Evolutionary conservation across 2,797 vertebrate genomes (phyloP).

Genomic region (Phrynocephalus vlangalii): DNA sequence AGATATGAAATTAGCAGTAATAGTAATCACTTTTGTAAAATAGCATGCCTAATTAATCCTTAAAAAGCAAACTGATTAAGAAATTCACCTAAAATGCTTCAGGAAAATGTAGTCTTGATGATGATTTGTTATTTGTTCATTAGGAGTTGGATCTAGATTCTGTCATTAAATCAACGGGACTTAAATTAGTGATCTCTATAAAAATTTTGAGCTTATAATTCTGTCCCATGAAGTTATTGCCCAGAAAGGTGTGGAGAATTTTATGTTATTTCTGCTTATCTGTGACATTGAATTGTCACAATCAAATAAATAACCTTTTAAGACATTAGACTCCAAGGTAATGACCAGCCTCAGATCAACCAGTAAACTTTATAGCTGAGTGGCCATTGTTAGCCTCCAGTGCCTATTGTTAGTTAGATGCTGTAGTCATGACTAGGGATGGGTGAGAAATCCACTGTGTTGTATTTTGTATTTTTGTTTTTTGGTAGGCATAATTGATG

Average conservation of each 20-base stretch:
- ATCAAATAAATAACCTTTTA: neutral
- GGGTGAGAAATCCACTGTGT: too few relatives aligned
- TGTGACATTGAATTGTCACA: neutral
- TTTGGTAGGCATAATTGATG: too few relatives aligned
- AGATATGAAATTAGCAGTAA: neutral
- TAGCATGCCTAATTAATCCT: neutral
- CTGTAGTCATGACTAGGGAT: neutral
- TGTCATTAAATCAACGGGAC: neutral
- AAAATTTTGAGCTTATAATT: neutral
- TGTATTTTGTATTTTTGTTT: too few relatives aligned
- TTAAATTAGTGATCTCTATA: neutral
- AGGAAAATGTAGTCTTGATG: neutral
- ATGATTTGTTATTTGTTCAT: neutral
- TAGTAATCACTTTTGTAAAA: neutral
- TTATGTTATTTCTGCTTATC: neutral
- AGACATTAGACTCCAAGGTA: neutral
- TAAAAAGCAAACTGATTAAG: neutral
- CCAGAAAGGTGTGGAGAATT: neutral
- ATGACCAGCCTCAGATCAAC: neutral
- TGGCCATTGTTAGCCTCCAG: neutral
- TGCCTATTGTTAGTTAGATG: neutral
- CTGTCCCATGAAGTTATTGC: neutral
- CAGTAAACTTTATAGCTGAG: neutral
- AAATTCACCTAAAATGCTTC: neutral
- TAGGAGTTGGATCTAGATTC: neutral